A percentile compares a stretch with the other conserved stretches of the same genome.
These are phyloP conservation scores for Scaptodrosophila latifasciaeformis DNA, from an alignment of 2,888 invertebrate genomes.

Conservation along the genomic window DNA sequence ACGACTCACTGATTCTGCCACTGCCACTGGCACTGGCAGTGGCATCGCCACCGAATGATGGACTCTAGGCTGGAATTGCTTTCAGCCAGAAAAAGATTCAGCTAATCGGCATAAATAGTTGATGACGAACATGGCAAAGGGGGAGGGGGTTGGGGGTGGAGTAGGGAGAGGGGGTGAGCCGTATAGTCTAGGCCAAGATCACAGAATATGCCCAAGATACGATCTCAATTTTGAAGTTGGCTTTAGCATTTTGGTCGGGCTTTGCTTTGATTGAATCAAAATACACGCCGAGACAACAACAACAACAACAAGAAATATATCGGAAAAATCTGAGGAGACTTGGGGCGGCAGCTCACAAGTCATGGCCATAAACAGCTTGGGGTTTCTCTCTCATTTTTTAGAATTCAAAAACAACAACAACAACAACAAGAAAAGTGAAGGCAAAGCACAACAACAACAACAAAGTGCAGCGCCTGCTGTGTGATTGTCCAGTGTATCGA, in stretches of 20 bases:
- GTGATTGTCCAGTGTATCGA: neutral
- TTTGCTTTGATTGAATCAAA: no score
- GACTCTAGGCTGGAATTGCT: no score
- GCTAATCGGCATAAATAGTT: no score
- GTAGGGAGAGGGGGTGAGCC: slow-evolving; percentile 5
- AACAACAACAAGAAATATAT: slow-evolving; percentile 22
- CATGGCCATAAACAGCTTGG: slow-evolving; percentile 1
- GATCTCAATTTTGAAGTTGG: no score
- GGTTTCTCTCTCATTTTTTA: no score
- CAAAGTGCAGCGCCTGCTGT: slow-evolving; percentile 23
- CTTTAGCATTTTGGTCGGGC: no score
- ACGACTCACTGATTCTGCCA: slow-evolving; percentile 31
- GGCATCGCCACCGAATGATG: slow-evolving; percentile 25
- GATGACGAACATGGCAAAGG: no score
- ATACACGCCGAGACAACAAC: slow-evolving; percentile 25
- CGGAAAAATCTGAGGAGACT: slow-evolving; percentile 23
- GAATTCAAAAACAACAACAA: no score
- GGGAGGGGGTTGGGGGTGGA: neutral
- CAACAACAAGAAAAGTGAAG: slow-evolving; percentile 6
- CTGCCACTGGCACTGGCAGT: slow-evolving; percentile 21
- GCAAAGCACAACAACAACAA: no score
- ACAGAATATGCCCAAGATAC: slow-evolving; percentile 30
- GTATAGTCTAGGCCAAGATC: slow-evolving; percentile 31
- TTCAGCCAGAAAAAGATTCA: no score
- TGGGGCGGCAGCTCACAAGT: slow-evolving; percentile 1